phyloP scores from a whole-genome alignment of 2,888 invertebrate genomes.

The Lycia hirtaria region DNA sequence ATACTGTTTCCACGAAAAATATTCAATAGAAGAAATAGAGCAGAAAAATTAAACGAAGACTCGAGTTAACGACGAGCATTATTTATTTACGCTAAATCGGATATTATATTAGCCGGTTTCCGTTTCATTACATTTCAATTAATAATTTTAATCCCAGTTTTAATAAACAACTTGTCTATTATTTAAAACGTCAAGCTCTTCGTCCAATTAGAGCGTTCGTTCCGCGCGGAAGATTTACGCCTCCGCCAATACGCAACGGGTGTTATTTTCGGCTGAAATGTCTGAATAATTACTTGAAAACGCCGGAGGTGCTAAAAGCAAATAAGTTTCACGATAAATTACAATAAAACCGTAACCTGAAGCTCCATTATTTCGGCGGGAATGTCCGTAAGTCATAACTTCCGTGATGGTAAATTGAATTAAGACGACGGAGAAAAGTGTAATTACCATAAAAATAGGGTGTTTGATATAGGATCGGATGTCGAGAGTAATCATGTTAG shows the following conservation, averaged over 20 bases:
- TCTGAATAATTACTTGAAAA: constrained; percentile 54
- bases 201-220: constrained; percentile 38
- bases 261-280: constrained; percentile 51
- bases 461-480: constrained; percentile 45
- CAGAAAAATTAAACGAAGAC: constrained; percentile 21
- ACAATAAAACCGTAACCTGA: constrained; percentile 59
- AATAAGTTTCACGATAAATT: constrained; percentile 63
- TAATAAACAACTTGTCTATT: constrained; percentile 33
- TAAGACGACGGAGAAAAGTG: constrained; percentile 72
- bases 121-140: constrained; percentile 26
- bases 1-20: constrained; percentile 24
- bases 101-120: constrained; percentile 17
- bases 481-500: constrained; percentile 59
- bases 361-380: constrained; percentile 57
- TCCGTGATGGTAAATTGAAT: constrained; percentile 75
- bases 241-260: constrained; percentile 47
- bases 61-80: not conserved
- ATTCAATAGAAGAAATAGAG: constrained; percentile 23
- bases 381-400: constrained; percentile 56
- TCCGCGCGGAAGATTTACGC: constrained; percentile 48
- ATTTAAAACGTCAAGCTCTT: constrained; percentile 39
- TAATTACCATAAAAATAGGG: constrained; percentile 80
- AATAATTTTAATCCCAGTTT: constrained; percentile 26
- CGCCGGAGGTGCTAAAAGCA: constrained; percentile 54
- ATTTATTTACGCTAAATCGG: constrained; percentile 12